These are phyloP conservation scores for Pachliopta kotzebuea DNA, from an alignment of 2,888 invertebrate species.

Conservation along the genomic window DNA sequence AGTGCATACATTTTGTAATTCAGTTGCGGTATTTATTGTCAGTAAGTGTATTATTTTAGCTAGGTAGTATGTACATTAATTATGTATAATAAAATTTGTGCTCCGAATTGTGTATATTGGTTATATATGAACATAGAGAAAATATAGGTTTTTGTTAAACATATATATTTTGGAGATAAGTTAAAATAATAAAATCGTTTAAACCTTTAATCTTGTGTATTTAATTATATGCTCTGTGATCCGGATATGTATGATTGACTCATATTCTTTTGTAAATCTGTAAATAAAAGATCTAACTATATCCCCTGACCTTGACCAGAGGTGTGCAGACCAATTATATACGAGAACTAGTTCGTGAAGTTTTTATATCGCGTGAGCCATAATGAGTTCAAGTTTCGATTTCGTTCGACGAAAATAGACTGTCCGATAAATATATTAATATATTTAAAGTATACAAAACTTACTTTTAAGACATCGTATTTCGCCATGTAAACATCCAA, in stretches of 20 bases:
- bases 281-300: conserved; percentile 6
- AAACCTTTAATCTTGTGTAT: too few relatives aligned
- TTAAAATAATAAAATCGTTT: too few relatives aligned
- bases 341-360: conserved; percentile 48
- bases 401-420: conserved; percentile 26
- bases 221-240: too few relatives aligned
- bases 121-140: too few relatives aligned
- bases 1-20: conserved; percentile 17
- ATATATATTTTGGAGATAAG: too few relatives aligned
- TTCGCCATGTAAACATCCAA: too few relatives aligned
- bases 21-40: conserved; percentile 17
- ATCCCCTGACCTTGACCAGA: conserved; percentile 36
- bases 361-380: conserved; percentile 45
- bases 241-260: background rate
- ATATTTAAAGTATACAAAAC: too few relatives aligned
- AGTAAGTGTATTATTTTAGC: conserved; percentile 11
- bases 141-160: too few relatives aligned
- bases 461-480: too few relatives aligned
- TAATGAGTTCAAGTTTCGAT: conserved; percentile 34
- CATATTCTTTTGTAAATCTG: background rate
- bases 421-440: too few relatives aligned
- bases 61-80: background rate
- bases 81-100: too few relatives aligned
- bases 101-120: too few relatives aligned
- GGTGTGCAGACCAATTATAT: conserved; percentile 46